Conservation (phyloP, 2,113 vertebrate species). For the Melanostigma gelatinosum region DNA sequence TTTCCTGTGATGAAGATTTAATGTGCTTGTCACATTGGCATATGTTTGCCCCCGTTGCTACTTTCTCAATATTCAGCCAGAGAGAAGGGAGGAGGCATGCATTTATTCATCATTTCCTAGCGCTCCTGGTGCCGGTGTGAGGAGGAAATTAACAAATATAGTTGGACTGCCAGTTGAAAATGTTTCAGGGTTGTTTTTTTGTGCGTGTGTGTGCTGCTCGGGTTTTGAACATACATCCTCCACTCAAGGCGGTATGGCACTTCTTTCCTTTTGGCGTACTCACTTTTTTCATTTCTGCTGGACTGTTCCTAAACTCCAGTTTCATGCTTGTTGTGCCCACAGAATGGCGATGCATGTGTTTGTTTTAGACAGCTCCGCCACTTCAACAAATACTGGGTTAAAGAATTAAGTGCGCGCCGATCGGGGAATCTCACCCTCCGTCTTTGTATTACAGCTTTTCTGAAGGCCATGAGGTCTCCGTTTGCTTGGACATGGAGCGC, state of each 20-base stretch:
- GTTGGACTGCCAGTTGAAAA: constrained; percentile 25
- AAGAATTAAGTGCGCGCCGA: constrained; percentile 27
- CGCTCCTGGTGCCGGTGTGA: constrained; percentile 39
- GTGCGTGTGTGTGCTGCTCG: not conserved
- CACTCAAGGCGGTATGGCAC: constrained; percentile 11
- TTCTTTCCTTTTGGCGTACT: constrained; percentile 21
- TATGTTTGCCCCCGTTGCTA: constrained; percentile 66
- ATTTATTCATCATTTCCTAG: constrained; percentile 65
- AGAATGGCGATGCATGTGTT: constrained; percentile 42
- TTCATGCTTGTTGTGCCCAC: constrained; percentile 37
- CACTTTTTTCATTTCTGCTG: constrained; percentile 1
- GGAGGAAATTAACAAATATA: constrained; percentile 37
- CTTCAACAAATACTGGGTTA: constrained; percentile 9
- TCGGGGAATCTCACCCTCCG: constrained; percentile 25
- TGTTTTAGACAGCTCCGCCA: constrained; percentile 28
- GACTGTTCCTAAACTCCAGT: constrained; percentile 33
- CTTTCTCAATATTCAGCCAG: constrained; percentile 47
- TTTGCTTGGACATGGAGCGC: constrained; percentile 35
- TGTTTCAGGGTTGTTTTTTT: constrained; percentile 37
- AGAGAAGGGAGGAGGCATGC: constrained; percentile 35
- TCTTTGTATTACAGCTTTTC: constrained; percentile 30
- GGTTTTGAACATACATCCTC: constrained; percentile 32
- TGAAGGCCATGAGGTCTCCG: constrained; percentile 43
- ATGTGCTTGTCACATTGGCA: constrained; percentile 64
- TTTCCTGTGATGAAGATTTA: constrained; percentile 78